Percentiles rank a stretch among this genome's conserved stretches.
phyloP scores from a whole-genome alignment of 1,140 invertebrate genomes.

The Mycetomoellerius zeteki region DNA sequence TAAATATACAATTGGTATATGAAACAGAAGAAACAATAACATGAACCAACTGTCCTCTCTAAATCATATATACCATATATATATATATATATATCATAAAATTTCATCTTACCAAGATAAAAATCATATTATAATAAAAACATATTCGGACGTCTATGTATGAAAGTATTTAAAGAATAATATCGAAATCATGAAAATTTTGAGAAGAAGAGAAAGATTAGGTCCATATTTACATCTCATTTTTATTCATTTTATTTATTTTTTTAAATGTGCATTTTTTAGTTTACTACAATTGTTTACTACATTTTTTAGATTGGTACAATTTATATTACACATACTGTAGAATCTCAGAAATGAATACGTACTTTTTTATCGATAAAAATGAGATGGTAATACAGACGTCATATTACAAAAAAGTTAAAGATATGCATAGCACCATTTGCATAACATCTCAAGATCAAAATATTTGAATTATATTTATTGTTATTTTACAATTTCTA shows the following conservation, averaged over 20 bases:
- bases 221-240: too few species aligned
- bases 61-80: too few species aligned
- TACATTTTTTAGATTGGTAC: too few species aligned
- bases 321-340: too few species aligned
- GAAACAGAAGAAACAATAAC: background rate
- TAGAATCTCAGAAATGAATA: too few species aligned
- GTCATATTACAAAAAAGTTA: too few species aligned
- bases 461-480: background rate
- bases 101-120: background rate
- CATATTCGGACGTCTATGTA: background rate
- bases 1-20: background rate
- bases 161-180: background rate
- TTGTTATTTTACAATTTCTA: background rate
- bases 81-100: background rate
- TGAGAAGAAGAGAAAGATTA: background rate
- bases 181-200: background rate
- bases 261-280: too few species aligned
- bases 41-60: background rate
- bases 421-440: background rate
- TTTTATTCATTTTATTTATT: too few species aligned
- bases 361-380: too few species aligned
- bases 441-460: background rate
- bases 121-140: background rate
- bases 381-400: too few species aligned
- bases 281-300: too few species aligned